Evolutionary conservation across 2,797 vertebrate genomes (phyloP).

Genomic region (Sylvia borin): DNA sequence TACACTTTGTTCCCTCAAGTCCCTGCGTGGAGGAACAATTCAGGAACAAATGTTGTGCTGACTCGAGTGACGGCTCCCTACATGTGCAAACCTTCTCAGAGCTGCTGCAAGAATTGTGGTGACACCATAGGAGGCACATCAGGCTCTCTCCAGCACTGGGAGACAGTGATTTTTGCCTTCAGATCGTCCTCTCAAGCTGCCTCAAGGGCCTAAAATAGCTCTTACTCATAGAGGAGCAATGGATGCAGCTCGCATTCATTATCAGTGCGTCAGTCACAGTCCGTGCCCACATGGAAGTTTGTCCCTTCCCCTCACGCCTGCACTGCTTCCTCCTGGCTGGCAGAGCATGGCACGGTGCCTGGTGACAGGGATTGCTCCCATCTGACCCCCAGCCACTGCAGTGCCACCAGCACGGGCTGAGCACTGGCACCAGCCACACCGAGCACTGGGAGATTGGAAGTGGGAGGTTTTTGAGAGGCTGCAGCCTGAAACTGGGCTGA

Average conservation of each 20-base stretch:
- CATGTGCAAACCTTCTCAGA: not conserved
- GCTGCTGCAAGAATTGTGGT: not conserved
- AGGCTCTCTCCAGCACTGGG: not conserved
- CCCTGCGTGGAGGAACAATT: not conserved
- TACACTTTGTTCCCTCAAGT: not conserved
- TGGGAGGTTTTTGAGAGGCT: not conserved
- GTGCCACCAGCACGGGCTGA: not conserved
- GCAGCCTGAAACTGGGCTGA: accelerated
- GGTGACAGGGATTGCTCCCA: not conserved
- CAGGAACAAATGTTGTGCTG: not conserved
- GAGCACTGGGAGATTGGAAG: too few relatives aligned
- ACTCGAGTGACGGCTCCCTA: not conserved
- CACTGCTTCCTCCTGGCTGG: not conserved
- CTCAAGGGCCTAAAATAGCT: conserved; percentile 8
- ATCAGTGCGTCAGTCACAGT: not conserved
- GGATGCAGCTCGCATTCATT: conserved; percentile 1
- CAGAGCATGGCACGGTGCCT: not conserved
- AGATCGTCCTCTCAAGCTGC: conserved; percentile 12
- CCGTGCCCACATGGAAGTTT: not conserved
- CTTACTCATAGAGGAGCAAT: not conserved
- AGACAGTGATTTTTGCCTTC: conserved; percentile 23
- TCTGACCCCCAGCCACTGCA: not conserved
- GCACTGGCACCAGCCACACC: accelerated
- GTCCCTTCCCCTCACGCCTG: not conserved
- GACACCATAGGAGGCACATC: not conserved